Base-by-base conservation (phyloP, 2,113 vertebrate genomes). In the Channa argus region DNA sequence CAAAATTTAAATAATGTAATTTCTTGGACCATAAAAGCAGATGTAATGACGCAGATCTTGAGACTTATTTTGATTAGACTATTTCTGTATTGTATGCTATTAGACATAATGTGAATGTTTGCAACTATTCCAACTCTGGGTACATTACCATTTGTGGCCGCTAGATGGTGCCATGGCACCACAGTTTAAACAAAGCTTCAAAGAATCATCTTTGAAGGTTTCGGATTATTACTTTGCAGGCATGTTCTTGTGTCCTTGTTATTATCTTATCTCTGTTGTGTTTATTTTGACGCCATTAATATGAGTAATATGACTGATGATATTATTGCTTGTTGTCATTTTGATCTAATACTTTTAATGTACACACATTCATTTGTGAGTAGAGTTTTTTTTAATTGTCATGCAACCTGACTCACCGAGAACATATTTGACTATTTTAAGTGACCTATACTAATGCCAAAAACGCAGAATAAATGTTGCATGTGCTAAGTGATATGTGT, bases 121-220 rank as follows among this genome's bases (percentile, higher is more conserved):
- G 24, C 1, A 24, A 24, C 24, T 24, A 10, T 8, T 51, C n/a
- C 38, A 4, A 13, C 15, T 41, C 39, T 41, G 39, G 1, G 4
- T 69, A 50, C 14, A 63, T 9, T 74, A 41, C 34, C 34, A 2
- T 47, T 10, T 55, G 9, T 75, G 41, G n/a, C 76, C 89, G 87
- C 80, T n/a, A 70, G 85, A 14, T 75, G 69, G 63, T 3, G 10
- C 7, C 56, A 85, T 34, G 85, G 5, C 12, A 13, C 4, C 38
- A 66, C 4, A 33, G 1, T 3, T 1, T 6, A 8, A 11, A 41
- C 36, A 24, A 24, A 1, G 24, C 24, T 24, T 24, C 1, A 24
- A 24, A 24, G 24, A 24, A 41, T 41, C 6, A 41, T 41, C 4
- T 41, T 5, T 41, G 6, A 44, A 44, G 36, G 53, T 11, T 12